A percentile compares a stretch with the other conserved stretches of the same genome.
Evolutionary conservation across 2,888 invertebrate species (phyloP).

Genomic region (Drosophila siamana): DNA sequence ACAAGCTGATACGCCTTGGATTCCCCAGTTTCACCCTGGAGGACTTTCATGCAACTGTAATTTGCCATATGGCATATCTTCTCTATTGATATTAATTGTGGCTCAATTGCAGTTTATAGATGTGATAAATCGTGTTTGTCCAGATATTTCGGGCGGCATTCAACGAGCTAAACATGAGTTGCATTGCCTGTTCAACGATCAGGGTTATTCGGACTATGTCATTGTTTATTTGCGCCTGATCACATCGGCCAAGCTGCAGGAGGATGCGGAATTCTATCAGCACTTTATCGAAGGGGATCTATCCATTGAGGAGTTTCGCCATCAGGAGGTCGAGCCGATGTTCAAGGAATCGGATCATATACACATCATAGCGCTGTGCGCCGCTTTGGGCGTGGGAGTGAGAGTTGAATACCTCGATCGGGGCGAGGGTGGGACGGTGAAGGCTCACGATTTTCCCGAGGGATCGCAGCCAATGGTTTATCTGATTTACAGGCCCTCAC

Average conservation of each 20-base stretch:
- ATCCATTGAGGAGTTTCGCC: slow-evolving; percentile 96
- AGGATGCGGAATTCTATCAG: slow-evolving; percentile 96
- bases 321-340: slow-evolving; percentile 87
- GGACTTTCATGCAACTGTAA: slow-evolving; percentile 97
- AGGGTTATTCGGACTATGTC: slow-evolving; percentile 96
- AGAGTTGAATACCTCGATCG: slow-evolving; percentile 99
- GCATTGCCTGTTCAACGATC: slow-evolving; percentile 95
- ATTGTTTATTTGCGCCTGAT: slow-evolving; percentile 96
- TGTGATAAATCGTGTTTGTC: slow-evolving; percentile 92
- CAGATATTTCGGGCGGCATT: slow-evolving; percentile 81
- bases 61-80: background rate
- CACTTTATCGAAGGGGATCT: slow-evolving; percentile 98
- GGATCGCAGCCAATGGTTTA: slow-evolving; percentile 92
- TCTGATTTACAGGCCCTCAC: slow-evolving; percentile 98
- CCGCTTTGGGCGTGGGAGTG: slow-evolving; percentile 94
- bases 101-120: slow-evolving; percentile 92
- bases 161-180: slow-evolving; percentile 90
- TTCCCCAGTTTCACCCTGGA: slow-evolving; percentile 99
- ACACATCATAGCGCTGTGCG: slow-evolving; percentile 97
- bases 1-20: slow-evolving; percentile 94
- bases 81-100: fast-evolving
- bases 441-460: slow-evolving; percentile 96
- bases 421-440: slow-evolving; percentile 92
- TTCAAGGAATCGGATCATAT: slow-evolving; percentile 95
- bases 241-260: slow-evolving; percentile 97